These are phyloP conservation scores for Pterocles gutturalis DNA, from an alignment of 2,113 vertebrate species.

Conservation along the genomic window DNA sequence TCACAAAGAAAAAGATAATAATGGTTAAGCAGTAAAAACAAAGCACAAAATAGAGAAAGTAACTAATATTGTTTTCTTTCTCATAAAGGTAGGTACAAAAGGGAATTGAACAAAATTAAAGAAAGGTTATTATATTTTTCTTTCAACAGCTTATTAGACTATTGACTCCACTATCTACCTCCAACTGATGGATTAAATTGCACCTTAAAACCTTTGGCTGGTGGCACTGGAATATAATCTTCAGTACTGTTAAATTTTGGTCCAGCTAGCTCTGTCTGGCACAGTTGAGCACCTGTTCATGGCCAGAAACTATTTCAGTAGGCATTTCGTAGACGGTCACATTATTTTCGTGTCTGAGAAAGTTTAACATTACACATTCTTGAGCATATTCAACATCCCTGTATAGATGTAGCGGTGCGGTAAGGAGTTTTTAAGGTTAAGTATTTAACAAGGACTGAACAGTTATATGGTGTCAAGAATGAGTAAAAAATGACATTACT, in stretches of 20 bases:
- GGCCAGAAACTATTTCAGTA: neutral
- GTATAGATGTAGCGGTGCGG: neutral
- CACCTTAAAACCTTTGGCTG: neutral
- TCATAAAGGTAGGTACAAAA: neutral
- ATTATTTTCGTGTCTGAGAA: neutral
- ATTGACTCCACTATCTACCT: neutral
- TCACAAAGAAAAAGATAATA: neutral
- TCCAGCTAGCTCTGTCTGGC: neutral
- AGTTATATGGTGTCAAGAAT: neutral
- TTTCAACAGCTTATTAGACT: neutral
- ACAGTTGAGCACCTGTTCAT: neutral
- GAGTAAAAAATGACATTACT: neutral
- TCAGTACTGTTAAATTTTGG: neutral
- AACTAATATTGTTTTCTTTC: neutral
- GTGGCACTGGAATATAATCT: neutral
- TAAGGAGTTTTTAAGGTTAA: neutral
- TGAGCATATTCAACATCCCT: neutral
- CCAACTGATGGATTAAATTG: neutral
- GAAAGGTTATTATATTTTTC: neutral
- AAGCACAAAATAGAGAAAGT: neutral
- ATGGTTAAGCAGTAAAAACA: neutral
- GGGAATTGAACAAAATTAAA: neutral
- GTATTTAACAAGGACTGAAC: neutral
- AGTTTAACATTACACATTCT: neutral
- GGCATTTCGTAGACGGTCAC: fast-evolving